Conservation (phyloP, 2,888 invertebrate species). For the Lepidochitona cinerea region DNA sequence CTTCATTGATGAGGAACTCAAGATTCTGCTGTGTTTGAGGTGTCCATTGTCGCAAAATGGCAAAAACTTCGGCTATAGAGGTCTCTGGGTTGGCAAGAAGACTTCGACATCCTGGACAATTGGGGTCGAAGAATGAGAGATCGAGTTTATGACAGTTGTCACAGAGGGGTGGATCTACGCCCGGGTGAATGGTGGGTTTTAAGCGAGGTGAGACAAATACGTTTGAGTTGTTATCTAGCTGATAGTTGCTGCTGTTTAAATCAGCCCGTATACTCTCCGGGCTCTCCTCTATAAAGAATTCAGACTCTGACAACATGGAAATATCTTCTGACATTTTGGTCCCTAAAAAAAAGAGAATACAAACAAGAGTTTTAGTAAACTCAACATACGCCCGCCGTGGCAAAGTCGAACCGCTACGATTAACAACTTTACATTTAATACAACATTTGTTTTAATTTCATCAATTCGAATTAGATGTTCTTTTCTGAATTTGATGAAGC, state of each 20-base stretch:
- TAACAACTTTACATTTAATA: too few species aligned
- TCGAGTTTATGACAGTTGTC: constrained; percentile 70
- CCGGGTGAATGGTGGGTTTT: constrained; percentile 69
- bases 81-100: constrained; percentile 65
- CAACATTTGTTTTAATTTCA: too few species aligned
- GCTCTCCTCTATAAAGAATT: too few species aligned
- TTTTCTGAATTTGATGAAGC: too few species aligned
- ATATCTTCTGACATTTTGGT: too few species aligned
- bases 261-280: neutral
- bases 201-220: neutral
- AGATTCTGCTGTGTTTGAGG: constrained; percentile 73
- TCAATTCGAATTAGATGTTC: too few species aligned
- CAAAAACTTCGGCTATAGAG: constrained; percentile 72
- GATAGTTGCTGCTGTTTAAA: neutral
- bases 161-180: constrained; percentile 72
- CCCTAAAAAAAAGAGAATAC: too few species aligned
- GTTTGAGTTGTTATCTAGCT: neutral
- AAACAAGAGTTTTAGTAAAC: too few species aligned
- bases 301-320: too few species aligned
- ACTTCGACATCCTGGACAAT: constrained; percentile 70
- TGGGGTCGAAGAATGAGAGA: constrained; percentile 71
- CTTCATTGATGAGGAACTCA: constrained; percentile 71
- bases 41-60: constrained; percentile 73
- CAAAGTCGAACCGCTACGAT: too few species aligned
- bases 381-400: too few species aligned